Base-by-base conservation (phyloP, 2,797 vertebrate genomes). In the Scolopax rusticola region DNA sequence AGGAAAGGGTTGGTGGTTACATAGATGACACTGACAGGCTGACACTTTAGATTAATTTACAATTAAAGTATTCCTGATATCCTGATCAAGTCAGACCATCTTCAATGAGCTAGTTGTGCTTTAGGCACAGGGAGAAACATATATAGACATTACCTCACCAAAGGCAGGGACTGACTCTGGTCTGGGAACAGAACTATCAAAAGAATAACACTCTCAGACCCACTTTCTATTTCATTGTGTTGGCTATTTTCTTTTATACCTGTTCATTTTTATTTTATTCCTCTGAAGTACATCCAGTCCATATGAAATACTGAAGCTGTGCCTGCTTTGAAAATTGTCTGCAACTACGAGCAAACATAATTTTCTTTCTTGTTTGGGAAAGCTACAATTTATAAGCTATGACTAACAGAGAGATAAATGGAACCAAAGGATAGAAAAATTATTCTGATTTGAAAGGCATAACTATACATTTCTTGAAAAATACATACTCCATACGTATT, bases 1-100 rank as follows among this genome's bases (percentile, higher is more conserved):
- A 0, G 41, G 12, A 81, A 73, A 21, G 57, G 15, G 56, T 14
- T 54, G 75, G 15, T 81, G 71, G 32, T 92, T 87, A 94, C 82
- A 83, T 4, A 78, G 84, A 78, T 47, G 65, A 92, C 84, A 87
- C 51, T 96, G 96, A 96, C 96, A 93, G 77, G 54, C 87, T 92
- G 96, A 93, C 93, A 96, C 33, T 83, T 59, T 18, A 76, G 68
- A 97, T 96, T 90, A 93, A 92, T 77, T 84, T 41, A 64, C 30
- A 94, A 63, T 83, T 95, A 89, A 59, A 92, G 65, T 41, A 51
- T 75, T 80, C 84, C 78, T 85, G 68, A 75, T 92, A 85, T 27
- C 53, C 59, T 77, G 63, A 54, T 71, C 88, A 56, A 56, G 45
- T 19, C 69, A 89, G 83, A 51, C 50, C 4, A 2, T 57, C 82